phyloP scores from a whole-genome alignment of 1,140 invertebrate genomes.

The Drosophila sturtevanti region DNA sequence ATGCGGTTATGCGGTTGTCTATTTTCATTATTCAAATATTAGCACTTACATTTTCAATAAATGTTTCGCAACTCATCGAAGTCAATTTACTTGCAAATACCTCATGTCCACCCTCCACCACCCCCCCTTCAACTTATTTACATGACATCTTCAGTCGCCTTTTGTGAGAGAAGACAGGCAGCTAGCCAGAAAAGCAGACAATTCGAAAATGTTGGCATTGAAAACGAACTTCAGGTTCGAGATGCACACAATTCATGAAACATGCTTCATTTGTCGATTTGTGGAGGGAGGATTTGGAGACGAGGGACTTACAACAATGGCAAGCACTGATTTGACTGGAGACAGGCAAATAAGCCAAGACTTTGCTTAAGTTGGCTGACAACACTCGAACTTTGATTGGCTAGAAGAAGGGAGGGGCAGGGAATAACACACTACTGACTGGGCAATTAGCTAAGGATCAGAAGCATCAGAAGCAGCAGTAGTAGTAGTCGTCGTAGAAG shows the following conservation, averaged over 20 bases:
- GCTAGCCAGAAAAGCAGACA: conserved; percentile 16
- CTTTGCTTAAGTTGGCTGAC: conserved; percentile 50
- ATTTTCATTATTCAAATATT: conserved; percentile 65
- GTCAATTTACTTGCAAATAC: conserved; percentile 24
- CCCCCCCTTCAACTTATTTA: conserved; percentile 50
- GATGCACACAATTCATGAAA: conserved; percentile 48
- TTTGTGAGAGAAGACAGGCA: conserved; percentile 24
- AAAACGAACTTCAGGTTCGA: conserved; percentile 36
- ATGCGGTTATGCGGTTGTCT: conserved; percentile 47
- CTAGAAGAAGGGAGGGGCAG: conserved; percentile 29
- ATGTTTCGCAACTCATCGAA: conserved; percentile 53
- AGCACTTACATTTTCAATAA: conserved; percentile 77
- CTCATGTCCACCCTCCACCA: not conserved
- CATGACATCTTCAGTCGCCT: conserved; percentile 36
- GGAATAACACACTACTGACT: conserved; percentile 16
- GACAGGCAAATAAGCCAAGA: conserved; percentile 5
- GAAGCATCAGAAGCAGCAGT: conserved; percentile 9
- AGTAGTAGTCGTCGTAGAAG: too few relatives aligned
- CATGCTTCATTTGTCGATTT: conserved; percentile 63
- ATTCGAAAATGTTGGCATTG: conserved; percentile 49
- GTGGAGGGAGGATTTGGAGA: not conserved
- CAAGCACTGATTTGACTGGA: conserved; percentile 68
- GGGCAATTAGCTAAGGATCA: conserved; percentile 66
- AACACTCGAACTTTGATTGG: conserved; percentile 75
- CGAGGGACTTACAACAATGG: conserved; percentile 56